Evolutionary conservation across 2,113 vertebrate species (phyloP), one percentile per base, ranked within the genome.

Genomic region (Tamias sibiricus): DNA sequence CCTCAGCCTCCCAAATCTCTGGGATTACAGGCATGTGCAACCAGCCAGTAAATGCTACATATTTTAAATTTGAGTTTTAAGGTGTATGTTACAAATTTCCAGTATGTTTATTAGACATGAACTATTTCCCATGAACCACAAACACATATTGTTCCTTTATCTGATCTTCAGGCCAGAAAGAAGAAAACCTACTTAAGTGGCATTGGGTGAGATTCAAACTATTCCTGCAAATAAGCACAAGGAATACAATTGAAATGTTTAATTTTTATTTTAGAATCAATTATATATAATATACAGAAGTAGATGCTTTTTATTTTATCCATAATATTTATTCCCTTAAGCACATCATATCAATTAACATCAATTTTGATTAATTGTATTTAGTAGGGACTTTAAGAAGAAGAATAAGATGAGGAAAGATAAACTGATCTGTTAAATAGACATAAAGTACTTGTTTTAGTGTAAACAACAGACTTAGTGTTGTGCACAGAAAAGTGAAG

Each of bases 21-120:
- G 54, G 52, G 19, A 20, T 57, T 57, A 57, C 17, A 57, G 54
- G 6, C 54, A 57, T 57, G 54, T 57, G 54, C 54, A 57, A 17
- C 19, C 54, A 20, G 54, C 19, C 19, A 57, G 19, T 57, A 69
- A 75, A 69, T 75, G 3, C 42, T 52, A 4, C 6, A 86, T 85
- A 32, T 84, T 94, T 96, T 30, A 59, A 72, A 72, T 87, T 90
- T 94, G 44, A 89, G 4, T 83, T 94, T 75, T 68, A 95, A 68
- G 4, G 13, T 10, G n/a, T 66, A 16, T 76, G 95, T 95, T 68
- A 62, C 9, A 82, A 64, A 32, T 66, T 28, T 28, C 74, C 37
- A 68, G 28, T 86, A 89, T 47, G 57, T 92, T 96, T 91, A 71
- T 85, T 20, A 90, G 35, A 40, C 16, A 42, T 93, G 77, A 42